phyloP scores from a whole-genome alignment of 1,140 invertebrate species.

The Adelges cooleyi region DNA sequence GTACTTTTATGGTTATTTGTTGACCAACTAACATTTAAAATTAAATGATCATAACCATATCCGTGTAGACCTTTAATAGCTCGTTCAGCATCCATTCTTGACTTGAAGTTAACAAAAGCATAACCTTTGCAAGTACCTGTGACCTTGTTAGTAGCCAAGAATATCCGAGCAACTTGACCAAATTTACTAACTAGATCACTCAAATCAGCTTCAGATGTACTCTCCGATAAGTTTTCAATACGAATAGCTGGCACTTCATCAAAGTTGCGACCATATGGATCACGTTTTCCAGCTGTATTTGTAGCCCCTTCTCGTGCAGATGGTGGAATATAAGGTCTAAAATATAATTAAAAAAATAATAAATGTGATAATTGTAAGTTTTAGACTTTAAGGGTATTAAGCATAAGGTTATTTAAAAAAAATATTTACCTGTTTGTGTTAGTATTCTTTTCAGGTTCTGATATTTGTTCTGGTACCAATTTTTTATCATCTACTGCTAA shows the following conservation, averaged over 20 bases:
- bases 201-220: slow-evolving; percentile 85
- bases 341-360: background rate
- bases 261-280: background rate
- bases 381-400: too few relatives aligned
- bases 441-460: slow-evolving; percentile 5
- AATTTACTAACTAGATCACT: slow-evolving; percentile 90
- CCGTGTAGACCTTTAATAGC: slow-evolving; percentile 86
- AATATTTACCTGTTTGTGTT: slow-evolving; percentile 6
- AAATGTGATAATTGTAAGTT: too few relatives aligned
- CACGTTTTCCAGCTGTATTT: slow-evolving; percentile 38
- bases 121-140: slow-evolving; percentile 80
- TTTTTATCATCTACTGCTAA: slow-evolving; percentile 7
- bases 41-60: slow-evolving; percentile 95
- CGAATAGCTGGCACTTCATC: slow-evolving; percentile 75
- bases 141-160: slow-evolving; percentile 71
- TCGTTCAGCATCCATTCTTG: slow-evolving; percentile 73
- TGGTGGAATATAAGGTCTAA: slow-evolving; percentile 64
- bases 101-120: slow-evolving; percentile 92
- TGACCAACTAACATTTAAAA: slow-evolving; percentile 97
- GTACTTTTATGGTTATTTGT: slow-evolving; percentile 38
- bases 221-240: slow-evolving; percentile 95
- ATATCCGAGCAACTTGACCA: slow-evolving; percentile 76
- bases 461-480: background rate
- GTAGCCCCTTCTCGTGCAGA: slow-evolving; percentile 69
- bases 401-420: too few relatives aligned